phyloP scores from a whole-genome alignment of 2,797 vertebrate genomes.

The Mycteria americana region DNA sequence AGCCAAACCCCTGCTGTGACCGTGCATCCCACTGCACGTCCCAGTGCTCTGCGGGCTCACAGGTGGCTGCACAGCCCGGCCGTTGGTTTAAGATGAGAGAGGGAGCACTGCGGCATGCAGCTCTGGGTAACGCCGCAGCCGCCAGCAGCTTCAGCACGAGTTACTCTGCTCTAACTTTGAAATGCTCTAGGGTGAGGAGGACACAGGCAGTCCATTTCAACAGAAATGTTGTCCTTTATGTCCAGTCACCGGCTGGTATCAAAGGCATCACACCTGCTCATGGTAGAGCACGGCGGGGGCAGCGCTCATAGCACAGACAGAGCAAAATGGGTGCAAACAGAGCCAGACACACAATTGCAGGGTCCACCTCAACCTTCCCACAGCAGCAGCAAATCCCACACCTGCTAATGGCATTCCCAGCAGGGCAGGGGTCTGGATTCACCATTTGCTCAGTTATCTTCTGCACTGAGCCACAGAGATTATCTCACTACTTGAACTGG shows the following conservation, averaged over 20 bases:
- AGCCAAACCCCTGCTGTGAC: neutral
- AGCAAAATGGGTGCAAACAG: accelerated
- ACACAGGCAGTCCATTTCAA: neutral
- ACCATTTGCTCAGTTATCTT: neutral
- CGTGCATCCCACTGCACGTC: neutral
- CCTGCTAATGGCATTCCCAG: accelerated
- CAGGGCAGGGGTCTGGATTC: neutral
- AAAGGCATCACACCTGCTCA: neutral
- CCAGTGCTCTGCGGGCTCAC: accelerated
- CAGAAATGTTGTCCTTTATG: neutral
- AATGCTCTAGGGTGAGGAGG: neutral
- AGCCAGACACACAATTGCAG: accelerated
- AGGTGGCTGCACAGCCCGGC: accelerated
- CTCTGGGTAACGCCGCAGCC: accelerated
- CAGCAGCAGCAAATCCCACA: neutral
- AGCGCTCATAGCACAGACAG: accelerated
- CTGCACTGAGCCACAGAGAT: neutral
- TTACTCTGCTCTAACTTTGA: neutral
- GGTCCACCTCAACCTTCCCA: neutral
- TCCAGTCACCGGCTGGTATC: neutral
- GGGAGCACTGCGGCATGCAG: neutral
- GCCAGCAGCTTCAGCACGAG: neutral
- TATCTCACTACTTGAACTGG: no score
- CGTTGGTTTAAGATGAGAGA: neutral
- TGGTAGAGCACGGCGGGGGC: accelerated